These are phyloP conservation scores for Anhinga anhinga DNA, from an alignment of 2,113 vertebrate species.

Conservation along the genomic window DNA sequence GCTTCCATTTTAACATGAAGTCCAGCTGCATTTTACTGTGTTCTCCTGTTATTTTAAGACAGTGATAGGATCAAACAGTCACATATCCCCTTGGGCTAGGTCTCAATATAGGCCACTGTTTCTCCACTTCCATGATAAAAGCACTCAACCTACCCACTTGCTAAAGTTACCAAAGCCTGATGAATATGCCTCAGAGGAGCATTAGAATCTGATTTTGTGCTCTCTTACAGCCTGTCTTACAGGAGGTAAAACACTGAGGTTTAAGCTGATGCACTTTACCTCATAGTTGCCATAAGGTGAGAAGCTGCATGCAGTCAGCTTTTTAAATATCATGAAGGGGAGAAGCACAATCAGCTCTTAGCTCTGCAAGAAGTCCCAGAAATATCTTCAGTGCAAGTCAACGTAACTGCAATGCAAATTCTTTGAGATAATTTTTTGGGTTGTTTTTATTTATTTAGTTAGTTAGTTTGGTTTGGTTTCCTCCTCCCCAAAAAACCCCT, in stretches of 20 bases:
- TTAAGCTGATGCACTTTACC: not conserved
- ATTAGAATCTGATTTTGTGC: not conserved
- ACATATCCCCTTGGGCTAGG: not conserved
- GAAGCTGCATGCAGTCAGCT: not conserved
- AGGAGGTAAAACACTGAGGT: not conserved
- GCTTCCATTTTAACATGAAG: not conserved
- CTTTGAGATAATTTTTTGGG: not conserved
- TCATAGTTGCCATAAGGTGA: not conserved
- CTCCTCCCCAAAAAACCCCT: not conserved
- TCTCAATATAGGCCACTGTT: not conserved
- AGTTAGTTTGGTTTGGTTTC: not conserved
- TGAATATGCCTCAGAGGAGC: not conserved
- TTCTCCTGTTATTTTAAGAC: not conserved
- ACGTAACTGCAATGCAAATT: not conserved
- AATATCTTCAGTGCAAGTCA: not conserved
- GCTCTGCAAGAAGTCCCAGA: not conserved
- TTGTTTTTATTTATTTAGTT: not conserved
- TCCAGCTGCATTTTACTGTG: not conserved
- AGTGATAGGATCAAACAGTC: not conserved
- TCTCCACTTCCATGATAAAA: not conserved
- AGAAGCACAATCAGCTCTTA: not conserved
- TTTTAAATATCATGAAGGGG: not conserved
- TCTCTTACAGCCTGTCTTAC: not conserved
- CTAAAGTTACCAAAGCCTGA: not conserved
- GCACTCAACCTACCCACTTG: not conserved